phyloP scores from a whole-genome alignment of 2,113 vertebrate species.

The Dascyllus trimaculatus region DNA sequence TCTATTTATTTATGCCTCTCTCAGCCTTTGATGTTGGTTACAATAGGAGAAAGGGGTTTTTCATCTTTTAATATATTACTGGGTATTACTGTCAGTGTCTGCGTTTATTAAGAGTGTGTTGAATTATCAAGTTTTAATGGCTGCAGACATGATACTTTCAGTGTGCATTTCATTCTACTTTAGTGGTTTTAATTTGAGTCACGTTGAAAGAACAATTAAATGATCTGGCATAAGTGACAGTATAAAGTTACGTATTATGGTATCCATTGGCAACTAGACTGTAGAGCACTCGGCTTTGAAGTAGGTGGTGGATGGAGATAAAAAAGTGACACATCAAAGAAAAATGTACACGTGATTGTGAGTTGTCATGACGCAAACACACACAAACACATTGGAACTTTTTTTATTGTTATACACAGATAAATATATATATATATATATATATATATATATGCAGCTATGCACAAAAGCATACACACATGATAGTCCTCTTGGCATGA shows the following conservation, averaged over 20 bases:
- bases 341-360: slow-evolving; percentile 8
- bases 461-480: background rate
- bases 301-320: slow-evolving; percentile 47
- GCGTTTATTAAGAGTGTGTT: background rate
- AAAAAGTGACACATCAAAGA: slow-evolving; percentile 49
- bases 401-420: slow-evolving; percentile 3
- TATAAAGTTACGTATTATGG: slow-evolving; percentile 35
- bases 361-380: background rate
- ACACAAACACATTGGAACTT: slow-evolving; percentile 6
- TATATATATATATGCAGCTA: background rate
- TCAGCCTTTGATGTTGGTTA: slow-evolving; percentile 3
- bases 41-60: background rate
- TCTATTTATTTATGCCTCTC: background rate
- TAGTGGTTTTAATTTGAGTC: slow-evolving; percentile 23
- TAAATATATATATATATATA: background rate
- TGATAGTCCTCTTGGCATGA: background rate
- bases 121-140: slow-evolving; percentile 10
- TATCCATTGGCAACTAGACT: slow-evolving; percentile 60
- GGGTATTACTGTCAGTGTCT: background rate
- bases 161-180: slow-evolving; percentile 12
- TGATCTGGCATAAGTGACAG: slow-evolving; percentile 40
- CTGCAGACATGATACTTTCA: slow-evolving; percentile 1
- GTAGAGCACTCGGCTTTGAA: slow-evolving; percentile 51
- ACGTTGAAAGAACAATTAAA: slow-evolving; percentile 28
- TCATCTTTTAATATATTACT: background rate